Percentiles rank a stretch among this genome's conserved stretches.
Evolutionary conservation across 1,140 invertebrate species (phyloP).

Genomic region (Ephestia elutella): DNA sequence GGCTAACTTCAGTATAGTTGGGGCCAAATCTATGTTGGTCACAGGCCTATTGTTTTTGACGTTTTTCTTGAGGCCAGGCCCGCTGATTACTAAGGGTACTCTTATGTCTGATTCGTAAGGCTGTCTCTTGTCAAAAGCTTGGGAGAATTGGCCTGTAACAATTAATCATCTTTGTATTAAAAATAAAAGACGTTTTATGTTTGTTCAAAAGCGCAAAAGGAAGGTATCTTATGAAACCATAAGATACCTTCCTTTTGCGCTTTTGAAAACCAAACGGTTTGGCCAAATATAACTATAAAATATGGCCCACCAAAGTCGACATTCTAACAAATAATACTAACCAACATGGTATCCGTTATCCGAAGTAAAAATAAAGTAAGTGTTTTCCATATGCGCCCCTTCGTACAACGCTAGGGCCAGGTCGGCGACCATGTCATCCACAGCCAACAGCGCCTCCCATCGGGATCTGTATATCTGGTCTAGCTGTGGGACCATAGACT

Average conservation of each 20-base stretch:
- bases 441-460: slow-evolving; percentile 86
- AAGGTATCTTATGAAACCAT: too few relatives aligned
- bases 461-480: slow-evolving; percentile 81
- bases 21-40: slow-evolving; percentile 86
- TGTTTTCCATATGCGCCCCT: slow-evolving; percentile 78
- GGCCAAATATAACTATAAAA: too few relatives aligned
- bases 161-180: background rate
- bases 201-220: too few relatives aligned
- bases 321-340: slow-evolving; percentile 52
- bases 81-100: slow-evolving; percentile 86
- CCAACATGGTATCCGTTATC: slow-evolving; percentile 94
- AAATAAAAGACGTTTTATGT: too few relatives aligned
- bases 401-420: slow-evolving; percentile 76
- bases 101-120: slow-evolving; percentile 92
- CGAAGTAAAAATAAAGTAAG: slow-evolving; percentile 88
- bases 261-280: too few relatives aligned
- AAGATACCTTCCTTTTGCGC: too few relatives aligned
- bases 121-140: slow-evolving; percentile 91
- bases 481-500: slow-evolving; percentile 74
- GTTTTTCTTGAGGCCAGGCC: slow-evolving; percentile 78
- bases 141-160: slow-evolving; percentile 85
- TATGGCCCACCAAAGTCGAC: too few relatives aligned
- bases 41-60: slow-evolving; percentile 74
- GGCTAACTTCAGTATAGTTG: slow-evolving; percentile 85
- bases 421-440: slow-evolving; percentile 87